Percentiles rank a stretch among this genome's conserved stretches.
phyloP scores from a whole-genome alignment of 2,888 invertebrate genomes.

The Amphipoea lucens region DNA sequence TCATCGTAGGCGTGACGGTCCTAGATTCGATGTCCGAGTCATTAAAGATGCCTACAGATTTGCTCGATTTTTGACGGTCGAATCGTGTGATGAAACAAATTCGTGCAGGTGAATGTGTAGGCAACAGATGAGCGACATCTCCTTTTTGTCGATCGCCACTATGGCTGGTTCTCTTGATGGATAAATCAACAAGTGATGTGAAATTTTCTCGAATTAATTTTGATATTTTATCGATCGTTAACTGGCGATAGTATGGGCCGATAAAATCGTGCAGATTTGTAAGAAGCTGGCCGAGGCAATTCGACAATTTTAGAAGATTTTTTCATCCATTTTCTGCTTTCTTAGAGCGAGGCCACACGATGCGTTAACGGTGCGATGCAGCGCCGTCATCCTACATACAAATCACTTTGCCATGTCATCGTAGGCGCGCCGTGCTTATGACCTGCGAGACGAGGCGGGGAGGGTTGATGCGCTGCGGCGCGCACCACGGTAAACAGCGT shows the following conservation, averaged over 20 bases:
- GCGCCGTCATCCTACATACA: too few relatives aligned
- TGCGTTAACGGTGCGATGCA: too few relatives aligned
- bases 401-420: too few relatives aligned
- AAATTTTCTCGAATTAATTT: not conserved
- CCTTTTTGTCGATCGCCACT: not conserved
- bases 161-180: not conserved
- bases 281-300: not conserved
- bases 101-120: not conserved
- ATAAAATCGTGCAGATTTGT: not conserved
- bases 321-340: not conserved
- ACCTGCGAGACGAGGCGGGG: too few relatives aligned
- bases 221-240: not conserved
- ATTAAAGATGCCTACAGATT: constrained; percentile 34
- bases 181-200: not conserved
- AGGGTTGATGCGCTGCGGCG: too few relatives aligned
- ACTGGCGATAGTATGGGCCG: not conserved
- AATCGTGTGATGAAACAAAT: not conserved
- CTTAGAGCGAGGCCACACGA: too few relatives aligned
- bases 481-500: too few relatives aligned
- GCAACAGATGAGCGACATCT: not conserved
- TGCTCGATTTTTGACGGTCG: not conserved
- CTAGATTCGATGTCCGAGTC: constrained; percentile 55
- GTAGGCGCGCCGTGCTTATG: too few relatives aligned
- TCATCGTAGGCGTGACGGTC: constrained; percentile 55
- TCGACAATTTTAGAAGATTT: not conserved